Conservation (phyloP, 2,888 invertebrate genomes). For the Caenorhabditis sinica region DNA sequence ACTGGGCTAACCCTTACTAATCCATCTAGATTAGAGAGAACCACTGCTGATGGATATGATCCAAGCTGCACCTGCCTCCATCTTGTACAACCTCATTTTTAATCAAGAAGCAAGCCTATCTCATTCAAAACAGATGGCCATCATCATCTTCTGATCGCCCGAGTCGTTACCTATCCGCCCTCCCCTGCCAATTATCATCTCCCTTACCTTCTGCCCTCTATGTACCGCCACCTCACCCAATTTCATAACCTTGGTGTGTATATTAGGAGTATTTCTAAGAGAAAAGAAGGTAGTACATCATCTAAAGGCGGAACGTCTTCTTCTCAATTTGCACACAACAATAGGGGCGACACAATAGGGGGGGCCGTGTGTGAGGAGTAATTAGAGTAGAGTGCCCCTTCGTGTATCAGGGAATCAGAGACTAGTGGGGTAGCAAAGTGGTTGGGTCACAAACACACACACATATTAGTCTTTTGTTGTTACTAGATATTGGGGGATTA, state of each 20-base stretch:
- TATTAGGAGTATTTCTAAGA: constrained; percentile 3
- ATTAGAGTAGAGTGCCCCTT: constrained; percentile 26
- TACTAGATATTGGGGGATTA: neutral
- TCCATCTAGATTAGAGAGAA: too few relatives aligned
- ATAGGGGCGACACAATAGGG: constrained; percentile 26
- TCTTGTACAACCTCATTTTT: neutral
- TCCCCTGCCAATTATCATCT: constrained; percentile 38
- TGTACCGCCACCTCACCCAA: constrained; percentile 22
- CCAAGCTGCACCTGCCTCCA: neutral
- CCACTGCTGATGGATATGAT: neutral
- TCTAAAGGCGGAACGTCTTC: constrained; percentile 59
- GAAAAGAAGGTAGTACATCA: constrained; percentile 45
- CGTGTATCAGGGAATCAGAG: constrained; percentile 23
- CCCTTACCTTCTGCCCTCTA: constrained; percentile 1
- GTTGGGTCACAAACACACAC: neutral
- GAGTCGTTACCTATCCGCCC: too few relatives aligned
- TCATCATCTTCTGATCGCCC: constrained; percentile 17
- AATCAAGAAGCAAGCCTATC: neutral
- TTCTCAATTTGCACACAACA: constrained; percentile 60
- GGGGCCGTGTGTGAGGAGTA: neutral
- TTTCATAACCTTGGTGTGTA: constrained; percentile 54
- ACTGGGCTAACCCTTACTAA: too few relatives aligned
- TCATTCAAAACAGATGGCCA: constrained; percentile 7
- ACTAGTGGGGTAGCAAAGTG: neutral
- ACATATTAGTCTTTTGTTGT: neutral